Percentiles rank a stretch among this genome's conserved stretches.
Conservation (phyloP, 2,113 vertebrate genomes). For the Carassius carassius region DNA sequence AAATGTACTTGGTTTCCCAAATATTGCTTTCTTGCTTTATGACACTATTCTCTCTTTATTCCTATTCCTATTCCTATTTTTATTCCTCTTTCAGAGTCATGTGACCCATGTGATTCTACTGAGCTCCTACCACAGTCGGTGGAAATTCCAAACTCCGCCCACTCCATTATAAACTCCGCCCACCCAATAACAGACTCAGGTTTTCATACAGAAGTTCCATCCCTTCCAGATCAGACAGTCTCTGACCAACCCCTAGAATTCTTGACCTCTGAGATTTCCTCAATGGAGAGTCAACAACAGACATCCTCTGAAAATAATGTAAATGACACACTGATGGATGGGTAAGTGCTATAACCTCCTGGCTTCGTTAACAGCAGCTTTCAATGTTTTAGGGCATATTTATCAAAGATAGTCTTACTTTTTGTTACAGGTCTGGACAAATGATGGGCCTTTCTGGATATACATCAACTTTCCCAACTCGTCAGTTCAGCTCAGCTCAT, state of each 20-base stretch:
- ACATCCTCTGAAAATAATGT: constrained; percentile 56
- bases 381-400: not conserved
- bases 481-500: constrained; percentile 55
- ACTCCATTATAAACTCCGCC: constrained; percentile 55
- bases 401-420: not conserved
- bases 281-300: constrained; percentile 61
- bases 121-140: constrained; percentile 62
- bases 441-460: constrained; percentile 62
- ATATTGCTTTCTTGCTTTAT: not conserved
- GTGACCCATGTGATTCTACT: constrained; percentile 72
- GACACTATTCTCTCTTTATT: not conserved
- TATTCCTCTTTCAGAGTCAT: constrained; percentile 64
- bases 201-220: constrained; percentile 63
- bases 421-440: constrained; percentile 64
- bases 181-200: constrained; percentile 60
- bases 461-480: constrained; percentile 57
- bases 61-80: too few relatives aligned
- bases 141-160: constrained; percentile 38
- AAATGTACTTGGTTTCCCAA: not conserved
- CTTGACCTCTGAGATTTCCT: constrained; percentile 65
- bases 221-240: constrained; percentile 63
- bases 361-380: not conserved
- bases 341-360: constrained; percentile 58
- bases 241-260: constrained; percentile 64
- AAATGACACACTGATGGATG: constrained; percentile 64